A percentile compares a stretch with the other conserved stretches of the same genome.
These are phyloP conservation scores for Drosophila gunungcola DNA, from an alignment of 1,140 invertebrate genomes.

Conservation along the genomic window DNA sequence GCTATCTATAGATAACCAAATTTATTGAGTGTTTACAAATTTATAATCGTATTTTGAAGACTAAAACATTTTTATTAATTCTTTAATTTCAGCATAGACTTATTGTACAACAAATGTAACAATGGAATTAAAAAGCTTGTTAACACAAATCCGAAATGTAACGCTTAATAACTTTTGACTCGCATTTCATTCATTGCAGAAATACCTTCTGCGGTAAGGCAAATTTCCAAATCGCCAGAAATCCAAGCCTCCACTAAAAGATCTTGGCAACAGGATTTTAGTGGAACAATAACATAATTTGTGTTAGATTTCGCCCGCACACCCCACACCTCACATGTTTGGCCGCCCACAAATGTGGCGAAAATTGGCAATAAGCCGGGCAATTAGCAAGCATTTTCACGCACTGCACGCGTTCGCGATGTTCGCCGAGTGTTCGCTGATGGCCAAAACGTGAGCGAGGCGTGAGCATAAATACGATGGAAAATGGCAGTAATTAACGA, in stretches of 20 bases:
- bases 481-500: conserved; percentile 79
- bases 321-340: neutral
- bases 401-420: conserved; percentile 51
- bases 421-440: conserved; percentile 47
- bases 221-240: conserved; percentile 30
- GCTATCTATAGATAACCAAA: no score
- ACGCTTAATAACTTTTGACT: neutral
- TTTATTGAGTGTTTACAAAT: no score
- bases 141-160: neutral
- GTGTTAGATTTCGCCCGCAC: conserved; percentile 8
- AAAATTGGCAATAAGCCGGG: conserved; percentile 68
- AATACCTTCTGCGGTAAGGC: neutral
- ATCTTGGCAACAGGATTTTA: conserved; percentile 31
- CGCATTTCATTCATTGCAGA: conserved; percentile 1
- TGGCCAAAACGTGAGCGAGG: conserved; percentile 80
- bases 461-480: conserved; percentile 81
- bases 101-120: no score
- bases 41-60: no score
- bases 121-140: neutral
- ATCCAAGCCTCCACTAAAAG: neutral
- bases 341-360: conserved; percentile 61
- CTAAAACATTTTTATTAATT: no score
- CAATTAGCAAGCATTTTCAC: conserved; percentile 79
- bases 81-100: no score
- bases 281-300: conserved; percentile 44